Evolutionary conservation across 2,113 vertebrate species (phyloP).

Genomic region (Gulo gulo): DNA sequence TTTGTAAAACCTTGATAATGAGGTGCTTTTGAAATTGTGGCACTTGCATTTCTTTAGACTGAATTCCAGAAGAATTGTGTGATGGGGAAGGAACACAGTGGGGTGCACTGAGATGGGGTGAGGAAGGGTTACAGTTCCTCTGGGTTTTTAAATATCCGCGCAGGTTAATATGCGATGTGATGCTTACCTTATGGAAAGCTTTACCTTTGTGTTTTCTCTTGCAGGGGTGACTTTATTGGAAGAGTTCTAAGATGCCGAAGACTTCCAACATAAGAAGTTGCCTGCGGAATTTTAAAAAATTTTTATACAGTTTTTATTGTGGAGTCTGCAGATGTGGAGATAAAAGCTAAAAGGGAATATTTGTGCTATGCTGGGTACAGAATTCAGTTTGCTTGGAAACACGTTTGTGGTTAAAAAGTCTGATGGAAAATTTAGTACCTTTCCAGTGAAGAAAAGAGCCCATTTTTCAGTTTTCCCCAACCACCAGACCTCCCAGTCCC

Average conservation of each 20-base stretch:
- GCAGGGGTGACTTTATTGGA: constrained; percentile 71
- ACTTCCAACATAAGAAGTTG: constrained; percentile 49
- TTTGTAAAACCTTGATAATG: neutral
- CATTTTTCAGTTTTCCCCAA: neutral
- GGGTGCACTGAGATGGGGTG: accelerated
- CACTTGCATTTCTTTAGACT: neutral
- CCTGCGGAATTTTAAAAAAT: constrained; percentile 46
- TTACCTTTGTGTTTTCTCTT: constrained; percentile 70
- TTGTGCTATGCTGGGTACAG: neutral
- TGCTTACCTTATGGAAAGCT: neutral
- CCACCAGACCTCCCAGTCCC: no score
- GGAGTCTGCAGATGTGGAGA: neutral
- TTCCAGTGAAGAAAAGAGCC: constrained; percentile 21
- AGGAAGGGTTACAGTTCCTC: neutral
- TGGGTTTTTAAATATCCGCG: neutral
- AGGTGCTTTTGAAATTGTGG: neutral
- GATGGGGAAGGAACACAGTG: neutral
- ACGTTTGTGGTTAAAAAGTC: constrained; percentile 24
- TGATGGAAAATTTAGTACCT: neutral
- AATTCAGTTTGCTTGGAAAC: constrained; percentile 45
- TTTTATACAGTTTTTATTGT: constrained; percentile 52
- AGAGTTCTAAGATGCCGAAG: constrained; percentile 72
- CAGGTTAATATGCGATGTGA: neutral
- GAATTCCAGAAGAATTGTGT: neutral
- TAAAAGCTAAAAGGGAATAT: neutral